Percentiles rank a stretch among this genome's conserved stretches.
Evolutionary conservation across 1,140 invertebrate genomes (phyloP).

Genomic region (Babylonia areolata): DNA sequence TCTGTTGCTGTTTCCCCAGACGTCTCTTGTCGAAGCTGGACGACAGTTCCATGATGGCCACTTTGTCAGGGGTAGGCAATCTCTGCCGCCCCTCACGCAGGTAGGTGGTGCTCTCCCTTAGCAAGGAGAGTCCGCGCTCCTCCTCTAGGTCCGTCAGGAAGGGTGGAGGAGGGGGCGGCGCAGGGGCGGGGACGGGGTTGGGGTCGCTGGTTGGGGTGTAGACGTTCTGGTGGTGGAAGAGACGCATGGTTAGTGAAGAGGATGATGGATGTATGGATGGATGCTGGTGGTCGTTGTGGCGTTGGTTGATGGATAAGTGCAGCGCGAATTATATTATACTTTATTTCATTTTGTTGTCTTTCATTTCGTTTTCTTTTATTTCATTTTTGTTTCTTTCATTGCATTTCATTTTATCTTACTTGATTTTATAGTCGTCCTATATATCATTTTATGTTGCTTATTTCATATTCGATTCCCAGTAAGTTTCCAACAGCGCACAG

Average conservation of each 20-base stretch:
- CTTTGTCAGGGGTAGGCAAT: conserved; percentile 60
- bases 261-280: too few relatives aligned
- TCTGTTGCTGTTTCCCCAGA: conserved; percentile 45
- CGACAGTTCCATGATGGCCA: conserved; percentile 60
- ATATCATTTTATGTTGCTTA: too few relatives aligned
- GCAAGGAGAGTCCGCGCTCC: conserved; percentile 37
- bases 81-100: conserved; percentile 54
- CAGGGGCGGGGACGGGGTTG: neutral
- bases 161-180: conserved; percentile 42
- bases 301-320: neutral
- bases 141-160: conserved; percentile 49
- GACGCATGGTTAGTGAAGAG: conserved; percentile 51
- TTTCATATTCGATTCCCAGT: too few relatives aligned
- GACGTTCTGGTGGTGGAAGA: conserved; percentile 45
- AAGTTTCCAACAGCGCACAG: too few relatives aligned
- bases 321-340: neutral
- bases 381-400: neutral
- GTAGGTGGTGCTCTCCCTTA: conserved; percentile 48
- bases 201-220: neutral
- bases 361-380: neutral
- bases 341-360: too few relatives aligned
- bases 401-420: neutral
- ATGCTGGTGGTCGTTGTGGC: too few relatives aligned
- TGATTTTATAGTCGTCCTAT: neutral
- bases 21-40: conserved; percentile 60